These are phyloP conservation scores for Papilio glaucus DNA, from an alignment of 1,140 invertebrate species.

Conservation along the genomic window DNA sequence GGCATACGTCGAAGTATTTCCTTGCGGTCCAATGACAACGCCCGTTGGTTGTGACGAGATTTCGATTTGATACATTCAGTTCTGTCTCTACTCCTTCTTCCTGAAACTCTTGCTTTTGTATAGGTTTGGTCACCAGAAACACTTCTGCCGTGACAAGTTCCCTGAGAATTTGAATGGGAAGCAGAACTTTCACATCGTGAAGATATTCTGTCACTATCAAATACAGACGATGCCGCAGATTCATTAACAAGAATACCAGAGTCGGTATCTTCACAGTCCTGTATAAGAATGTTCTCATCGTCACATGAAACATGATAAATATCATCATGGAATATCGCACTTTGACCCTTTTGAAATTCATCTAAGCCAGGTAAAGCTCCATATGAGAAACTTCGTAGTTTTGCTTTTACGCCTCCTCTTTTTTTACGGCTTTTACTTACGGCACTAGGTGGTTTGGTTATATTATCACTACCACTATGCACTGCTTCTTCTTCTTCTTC, in stretches of 20 bases:
- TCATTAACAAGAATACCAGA: slow-evolving; percentile 90
- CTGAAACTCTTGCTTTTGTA: slow-evolving; percentile 63
- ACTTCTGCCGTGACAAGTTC: slow-evolving; percentile 76
- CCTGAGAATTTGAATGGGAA: slow-evolving; percentile 70
- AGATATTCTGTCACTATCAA: slow-evolving; percentile 85
- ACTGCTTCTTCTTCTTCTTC: slow-evolving; percentile 64
- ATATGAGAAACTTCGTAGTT: slow-evolving; percentile 90
- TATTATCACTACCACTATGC: slow-evolving; percentile 56
- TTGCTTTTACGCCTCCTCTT: slow-evolving; percentile 83
- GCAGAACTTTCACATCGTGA: slow-evolving; percentile 84
- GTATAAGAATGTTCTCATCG: slow-evolving; percentile 85
- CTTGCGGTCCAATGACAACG: slow-evolving; percentile 81
- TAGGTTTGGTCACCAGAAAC: slow-evolving; percentile 80
- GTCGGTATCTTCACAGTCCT: slow-evolving; percentile 87
- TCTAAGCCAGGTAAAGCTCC: slow-evolving; percentile 89
- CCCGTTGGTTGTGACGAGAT: slow-evolving; percentile 77
- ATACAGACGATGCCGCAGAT: slow-evolving; percentile 87
- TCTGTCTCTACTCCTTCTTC: slow-evolving; percentile 71
- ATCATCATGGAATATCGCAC: slow-evolving; percentile 85
- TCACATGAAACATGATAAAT: slow-evolving; percentile 81
- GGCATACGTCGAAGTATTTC: slow-evolving; percentile 82
- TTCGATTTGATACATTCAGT: slow-evolving; percentile 64
- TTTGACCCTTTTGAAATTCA: slow-evolving; percentile 87
- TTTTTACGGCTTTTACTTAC: slow-evolving; percentile 69
- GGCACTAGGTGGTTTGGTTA: slow-evolving; percentile 76